These are phyloP conservation scores for Gallinago nigripennis DNA, from an alignment of 2,797 vertebrate species.

Conservation along the genomic window DNA sequence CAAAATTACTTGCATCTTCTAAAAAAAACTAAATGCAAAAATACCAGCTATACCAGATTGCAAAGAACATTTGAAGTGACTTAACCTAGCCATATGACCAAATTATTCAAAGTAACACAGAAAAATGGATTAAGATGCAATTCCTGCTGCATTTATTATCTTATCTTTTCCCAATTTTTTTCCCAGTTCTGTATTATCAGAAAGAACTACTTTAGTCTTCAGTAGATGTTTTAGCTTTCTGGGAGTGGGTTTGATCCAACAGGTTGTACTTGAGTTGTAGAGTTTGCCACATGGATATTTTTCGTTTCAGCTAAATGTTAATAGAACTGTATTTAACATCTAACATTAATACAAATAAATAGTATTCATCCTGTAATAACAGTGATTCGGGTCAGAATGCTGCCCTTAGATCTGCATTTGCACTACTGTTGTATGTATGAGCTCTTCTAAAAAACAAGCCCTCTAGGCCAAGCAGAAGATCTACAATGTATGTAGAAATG, in stretches of 20 bases:
- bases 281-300: neutral
- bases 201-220: neutral
- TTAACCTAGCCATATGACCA: neutral
- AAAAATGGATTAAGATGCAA: neutral
- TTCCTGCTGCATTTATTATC: neutral
- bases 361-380: neutral
- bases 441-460: neutral
- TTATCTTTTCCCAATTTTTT: neutral
- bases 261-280: neutral
- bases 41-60: neutral
- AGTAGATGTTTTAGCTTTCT: neutral
- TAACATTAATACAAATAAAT: neutral
- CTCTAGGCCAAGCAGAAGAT: neutral
- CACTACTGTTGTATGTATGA: neutral
- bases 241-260: neutral
- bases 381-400: neutral
- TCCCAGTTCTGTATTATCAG: neutral
- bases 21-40: conserved; percentile 21
- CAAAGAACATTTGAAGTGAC: neutral
- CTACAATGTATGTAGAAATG: neutral
- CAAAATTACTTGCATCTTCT: conserved; percentile 22
- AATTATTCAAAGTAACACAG: neutral
- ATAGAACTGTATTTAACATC: neutral
- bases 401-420: neutral
- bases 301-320: neutral